Conservation (phyloP, 2,888 invertebrate genomes). For the Aphidoletes aphidimyza region DNA sequence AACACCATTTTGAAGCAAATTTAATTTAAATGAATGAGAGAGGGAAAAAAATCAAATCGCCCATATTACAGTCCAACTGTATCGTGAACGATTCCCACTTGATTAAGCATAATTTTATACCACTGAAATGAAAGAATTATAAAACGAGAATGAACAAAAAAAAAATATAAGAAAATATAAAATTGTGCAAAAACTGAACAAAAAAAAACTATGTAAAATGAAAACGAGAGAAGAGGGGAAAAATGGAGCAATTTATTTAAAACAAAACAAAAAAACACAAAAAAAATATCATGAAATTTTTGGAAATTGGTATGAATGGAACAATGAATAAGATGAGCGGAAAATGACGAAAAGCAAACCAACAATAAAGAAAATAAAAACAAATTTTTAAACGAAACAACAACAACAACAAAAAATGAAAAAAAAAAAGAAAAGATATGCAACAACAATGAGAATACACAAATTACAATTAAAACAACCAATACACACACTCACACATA, state of each 20-base stretch:
- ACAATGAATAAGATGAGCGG: conserved; percentile 14
- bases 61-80: neutral
- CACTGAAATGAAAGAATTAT: conserved; percentile 20
- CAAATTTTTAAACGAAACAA: neutral
- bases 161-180: neutral
- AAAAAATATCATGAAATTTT: conserved; percentile 32
- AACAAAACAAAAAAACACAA: neutral
- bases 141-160: neutral
- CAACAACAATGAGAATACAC: conserved; percentile 51
- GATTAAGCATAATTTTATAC: conserved; percentile 35
- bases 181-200: conserved; percentile 20
- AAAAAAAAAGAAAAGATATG: conserved; percentile 16
- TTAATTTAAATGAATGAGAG: neutral
- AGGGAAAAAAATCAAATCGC: neutral
- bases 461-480: conserved; percentile 50
- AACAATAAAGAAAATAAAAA: neutral
- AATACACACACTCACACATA: conserved; percentile 51
- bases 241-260: conserved; percentile 37
- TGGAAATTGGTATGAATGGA: conserved; percentile 39
- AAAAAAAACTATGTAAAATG: neutral
- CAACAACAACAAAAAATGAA: no score
- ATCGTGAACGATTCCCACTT: conserved; percentile 44
- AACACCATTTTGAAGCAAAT: neutral
- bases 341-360: conserved; percentile 10
- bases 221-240: neutral